Evolutionary conservation across 1,140 invertebrate genomes (phyloP), one percentile per base, ranked within the genome.

Genomic region (Xylocopa sonorina): DNA sequence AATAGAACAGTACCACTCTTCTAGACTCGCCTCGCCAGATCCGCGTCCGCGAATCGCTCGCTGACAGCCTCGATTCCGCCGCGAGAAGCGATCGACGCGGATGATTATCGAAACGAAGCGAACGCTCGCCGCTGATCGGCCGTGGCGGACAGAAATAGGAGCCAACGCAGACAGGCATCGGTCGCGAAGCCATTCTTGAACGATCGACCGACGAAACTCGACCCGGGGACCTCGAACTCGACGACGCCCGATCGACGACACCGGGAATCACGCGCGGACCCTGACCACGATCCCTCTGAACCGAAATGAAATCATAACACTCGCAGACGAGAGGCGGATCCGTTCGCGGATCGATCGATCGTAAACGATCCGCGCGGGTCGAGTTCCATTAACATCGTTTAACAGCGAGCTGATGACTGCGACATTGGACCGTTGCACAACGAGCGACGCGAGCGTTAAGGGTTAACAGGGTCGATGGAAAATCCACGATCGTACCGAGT

Each of bases 271-370:
- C 41, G 38, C 46, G 14, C 74, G 32, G n/a, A 58, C 64, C 53
- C 64, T 58, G 75, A 69, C n/a, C 64, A 41, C 43, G 63, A 60
- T 60, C 75, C 38, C 24, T 18, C 10, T 55, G 67, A 69, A 69
- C 32, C 18, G 34, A 38, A 78, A 78, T 78, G 68, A 78, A 78
- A 78, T 78, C 66, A 78, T 63, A 57, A 78, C 76, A 72, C 76
- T 62, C 9, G 53, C 5, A 21, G 3, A 43, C 27, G 53, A 1
- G 16, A n/a, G n/a, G n/a, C n/a, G n/a, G n/a, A n/a, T n/a, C n/a
- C 6, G 10, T 32, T 53, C 41, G 32, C 46, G 32, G 57, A 43
- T 78, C 76, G 67, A 75, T 58, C 24, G 50, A 41, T 63, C 14
- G 41, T 27, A 12, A 60, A 0, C 53, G 72, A 80, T 76, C 68